Evolutionary conservation across 2,888 invertebrate genomes (phyloP), one percentile per base, ranked within the genome.

Genomic region (Bellardia pandia): DNA sequence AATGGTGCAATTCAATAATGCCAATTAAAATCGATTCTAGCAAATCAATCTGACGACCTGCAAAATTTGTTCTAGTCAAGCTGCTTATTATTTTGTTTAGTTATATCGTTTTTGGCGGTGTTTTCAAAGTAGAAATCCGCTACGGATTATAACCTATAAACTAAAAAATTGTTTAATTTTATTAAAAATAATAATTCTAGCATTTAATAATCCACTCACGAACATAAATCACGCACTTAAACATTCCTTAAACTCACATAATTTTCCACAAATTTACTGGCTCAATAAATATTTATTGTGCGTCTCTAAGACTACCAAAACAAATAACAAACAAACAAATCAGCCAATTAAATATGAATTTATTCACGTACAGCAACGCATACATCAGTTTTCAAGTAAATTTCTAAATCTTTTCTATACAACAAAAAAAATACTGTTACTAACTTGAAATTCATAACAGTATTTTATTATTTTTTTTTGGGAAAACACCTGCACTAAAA

Each of bases 281-380:
- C 13, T 30, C 40, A 64, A 64, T 64, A 64, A 64, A 16, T 30
- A 64, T 64, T 64, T 64, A 64, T 64, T 64, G 40, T 64, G 64
- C 64, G 40, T 64, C n/a, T 51, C n/a, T 51, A 3, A 51, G n/a
- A 16, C 30, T 58, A 58, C 11, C 2, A 58, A 58, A 58, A 23
- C 23, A 58, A 30, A 58, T n/a, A 30, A 56, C 9, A 56, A 1
- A 23, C 16, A 42, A 48, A 62, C 62, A 75, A 75, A 62, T 62
- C 62, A 62, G 23, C 42, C 62, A 60, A 75, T 51, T 51, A 75
- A 51, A 64, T 51, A 64, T 64, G 51, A 76, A 76, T 76, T 62
- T 76, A 76, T 64, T 64, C 64, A 76, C 51, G 64, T 40, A 51
- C 64, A 45, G 48, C 23, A 40, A 66, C 40, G 42, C n/a, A 75